phyloP scores from a whole-genome alignment of 1,140 invertebrate species.

The Anoplolepis gracilipes region DNA sequence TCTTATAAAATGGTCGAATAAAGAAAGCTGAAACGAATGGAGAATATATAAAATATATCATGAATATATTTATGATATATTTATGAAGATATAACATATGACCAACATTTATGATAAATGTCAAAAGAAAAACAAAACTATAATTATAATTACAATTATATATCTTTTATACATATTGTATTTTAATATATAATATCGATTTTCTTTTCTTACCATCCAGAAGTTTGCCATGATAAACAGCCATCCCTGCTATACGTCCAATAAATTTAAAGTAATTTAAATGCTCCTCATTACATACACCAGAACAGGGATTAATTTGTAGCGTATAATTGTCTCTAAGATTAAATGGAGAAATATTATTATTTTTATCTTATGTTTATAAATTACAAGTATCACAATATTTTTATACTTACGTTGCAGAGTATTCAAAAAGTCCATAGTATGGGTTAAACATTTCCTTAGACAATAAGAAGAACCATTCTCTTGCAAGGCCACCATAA shows the following conservation, averaged over 20 bases:
- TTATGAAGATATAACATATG: too few species aligned
- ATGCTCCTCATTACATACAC: constrained; percentile 98
- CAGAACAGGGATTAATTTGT: constrained; percentile 99
- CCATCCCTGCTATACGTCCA: constrained; percentile 98
- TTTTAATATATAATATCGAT: constrained; percentile 5
- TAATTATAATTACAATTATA: too few species aligned
- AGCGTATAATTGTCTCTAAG: constrained; percentile 98
- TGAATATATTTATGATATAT: too few species aligned
- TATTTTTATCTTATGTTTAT: constrained; percentile 17
- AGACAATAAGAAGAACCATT: constrained; percentile 99
- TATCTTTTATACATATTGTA: background rate
- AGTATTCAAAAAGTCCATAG: constrained; percentile 99
- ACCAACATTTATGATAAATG: background rate
- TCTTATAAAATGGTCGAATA: constrained; percentile 99
- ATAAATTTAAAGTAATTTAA: constrained; percentile 99
- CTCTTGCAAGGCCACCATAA: constrained; percentile 98
- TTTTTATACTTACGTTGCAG: constrained; percentile 90
- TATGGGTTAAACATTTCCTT: constrained; percentile 99
- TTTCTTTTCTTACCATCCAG: constrained; percentile 91
- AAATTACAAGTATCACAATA: constrained; percentile 13
- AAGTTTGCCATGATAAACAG: constrained; percentile 99
- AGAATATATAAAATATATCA: constrained; percentile 4
- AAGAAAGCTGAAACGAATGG: constrained; percentile 94
- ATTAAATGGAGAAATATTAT: constrained; percentile 75
- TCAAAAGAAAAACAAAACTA: constrained; percentile 20